Evolutionary conservation across 2,113 vertebrate species (phyloP), one percentile per base, ranked within the genome.

Genomic region (Ctenodactylus gundi): DNA sequence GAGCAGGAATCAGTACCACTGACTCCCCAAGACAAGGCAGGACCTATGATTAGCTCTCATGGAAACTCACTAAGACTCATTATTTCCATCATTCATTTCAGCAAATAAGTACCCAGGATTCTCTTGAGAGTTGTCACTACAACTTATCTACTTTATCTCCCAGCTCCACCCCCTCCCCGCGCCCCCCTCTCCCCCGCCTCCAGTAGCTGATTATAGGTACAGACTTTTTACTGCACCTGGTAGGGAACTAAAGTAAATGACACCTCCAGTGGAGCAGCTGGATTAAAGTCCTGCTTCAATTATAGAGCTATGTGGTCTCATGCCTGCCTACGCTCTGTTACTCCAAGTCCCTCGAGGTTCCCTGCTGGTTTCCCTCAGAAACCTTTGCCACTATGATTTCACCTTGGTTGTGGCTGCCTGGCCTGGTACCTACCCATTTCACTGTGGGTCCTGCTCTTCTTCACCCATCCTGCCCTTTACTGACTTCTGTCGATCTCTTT

Each of bases 241-340:
- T 7, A 23, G 62, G 68, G 57, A 12, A 29, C 11, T 21, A 14
- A 58, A 34, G 77, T 72, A 15, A 10, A 65, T 49, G 23, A 64
- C 57, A 39, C 39, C 62, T 53, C 25, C 46, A 34, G 2, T 21
- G 36, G 23, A 70, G 46, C 6, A n/a, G 44, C 4, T 15, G 25
- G 13, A 49, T 17, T 34, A 1, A 49, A 23, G 9, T 60, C 44
- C 70, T 83, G 53, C 46, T 76, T 36, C n/a, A 31, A 17, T 25
- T 25, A 49, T 4, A 39, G 83, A 41, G 12, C 4, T 1, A 31
- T 60, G 17, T 12, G 53, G 46, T 41, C 68, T 73, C 10, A 11
- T 4, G n/a, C 20, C 27, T 18, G 13, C 55, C 10, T 27, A 20
- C 1, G n/a, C 17, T 15, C 12, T 1, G 3, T 18, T n/a, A 7